Base-by-base conservation (phyloP, 2,797 vertebrate species). In the Lacerta agilis region DNA sequence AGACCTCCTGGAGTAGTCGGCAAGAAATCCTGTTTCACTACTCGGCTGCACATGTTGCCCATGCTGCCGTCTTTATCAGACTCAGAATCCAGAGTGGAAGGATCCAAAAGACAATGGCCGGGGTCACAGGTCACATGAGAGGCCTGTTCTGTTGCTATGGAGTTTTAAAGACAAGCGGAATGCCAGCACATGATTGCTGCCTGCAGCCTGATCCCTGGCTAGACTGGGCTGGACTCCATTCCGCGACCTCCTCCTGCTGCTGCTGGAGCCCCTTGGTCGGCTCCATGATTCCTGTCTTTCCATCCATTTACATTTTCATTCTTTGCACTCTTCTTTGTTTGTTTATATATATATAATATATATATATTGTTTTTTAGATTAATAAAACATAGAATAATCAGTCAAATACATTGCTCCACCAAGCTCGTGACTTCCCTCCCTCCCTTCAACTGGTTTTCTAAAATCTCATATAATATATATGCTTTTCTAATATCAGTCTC, bases 21-120 rank as follows among this genome's bases (percentile, higher is more conserved):
- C 36, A 98, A 97, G 73, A 97, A 95, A 33, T 98, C 98, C 6
- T 98, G 97, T 90, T 98, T 98, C 96, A 99, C 98, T 94, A 99
- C 97, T 94, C 99, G 97, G 94, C 99, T 99, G 93, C 99, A 98
- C 90, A 99, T 98, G 1, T 98, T 99, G 93, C 99, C 99, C 99
- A 99, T 99, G 95, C 95, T 96, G 96, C 8, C 23, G 64, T 95
- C 95, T 17, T 96, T 94, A 0, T 88, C 69, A 0, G 97, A 95
- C 92, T 92, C 93, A 0, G 89, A 93, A 87, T 97, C 96, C 38
- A 95, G 93, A 86, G 91, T 86, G 90, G 93, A 93, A 64, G 97
- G 95, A 93, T 96, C 90, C 10, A 97, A 93, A 95, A 97, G 94
- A 82, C 94, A 97, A 91, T 97, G 98, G 95, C 95, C 96, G 2